Evolutionary conservation across 2,113 vertebrate species (phyloP), one percentile per base, ranked within the genome.

Genomic region (Chaetodon auriga): DNA sequence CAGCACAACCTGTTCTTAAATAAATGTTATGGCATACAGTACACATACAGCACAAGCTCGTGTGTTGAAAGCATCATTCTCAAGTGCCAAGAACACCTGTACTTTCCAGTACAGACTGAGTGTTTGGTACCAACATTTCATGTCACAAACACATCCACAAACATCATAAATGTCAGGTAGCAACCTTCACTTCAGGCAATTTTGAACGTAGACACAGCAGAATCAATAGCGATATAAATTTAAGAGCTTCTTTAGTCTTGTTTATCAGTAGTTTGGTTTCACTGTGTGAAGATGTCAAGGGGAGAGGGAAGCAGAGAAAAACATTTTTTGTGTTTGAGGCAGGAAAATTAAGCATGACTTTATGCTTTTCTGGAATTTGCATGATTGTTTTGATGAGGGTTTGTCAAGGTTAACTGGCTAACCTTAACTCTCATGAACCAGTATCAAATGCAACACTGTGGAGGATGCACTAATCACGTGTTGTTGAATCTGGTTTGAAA

Each of bases 221-320:
- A 8, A 38, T 23, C 12, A 35, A 38, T 53, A 21, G 6, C n/a
- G n/a, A n/a, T n/a, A n/a, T n/a, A n/a, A n/a, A 12, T 18, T 4
- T 58, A 38, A 65, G 45, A 30, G 43, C 16, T 38, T 7, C 7
- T 38, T 73, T 46, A 49, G 46, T 46, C 51, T 60, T 65, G 14
- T 60, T 66, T 68, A 19, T 72, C 43, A 16, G 45, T 78, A n/a
- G 30, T 65, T n/a, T 64, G 51, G 21, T 15, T 58, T 65, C 19
- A 55, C 5, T 46, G 8, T 4, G 6, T 49, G 30, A 43, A 10
- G 36, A 23, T 62, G 15, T 79, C 7, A 55, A 30, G 30, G 30
- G 30, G 30, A 25, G 14, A 60, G 15, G n/a, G 38, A 49, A 9
- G 53, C 7, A 1, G 43, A 46, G 5, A 38, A 65, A 57, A 30